Conservation (phyloP, 2,888 invertebrate species). For the Tetanocera ferruginea region DNA sequence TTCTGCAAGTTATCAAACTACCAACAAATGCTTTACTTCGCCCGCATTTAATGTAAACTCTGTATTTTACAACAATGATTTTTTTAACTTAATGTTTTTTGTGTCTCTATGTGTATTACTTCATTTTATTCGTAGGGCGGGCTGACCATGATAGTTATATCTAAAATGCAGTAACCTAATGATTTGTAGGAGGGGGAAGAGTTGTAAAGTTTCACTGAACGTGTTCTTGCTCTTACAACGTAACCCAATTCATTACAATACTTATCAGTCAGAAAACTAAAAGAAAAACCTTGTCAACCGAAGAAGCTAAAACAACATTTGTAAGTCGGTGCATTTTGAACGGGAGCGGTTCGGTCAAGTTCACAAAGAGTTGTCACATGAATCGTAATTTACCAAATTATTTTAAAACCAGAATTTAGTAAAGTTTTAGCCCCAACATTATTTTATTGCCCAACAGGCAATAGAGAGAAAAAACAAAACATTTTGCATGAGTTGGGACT, state of each 20-base stretch:
- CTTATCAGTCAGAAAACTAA: not conserved
- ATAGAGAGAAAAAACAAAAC: no score
- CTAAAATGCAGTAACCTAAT: not conserved
- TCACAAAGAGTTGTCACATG: no score
- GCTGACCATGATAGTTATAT: not conserved
- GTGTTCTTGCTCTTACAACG: not conserved
- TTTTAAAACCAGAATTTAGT: no score
- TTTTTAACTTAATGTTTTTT: not conserved
- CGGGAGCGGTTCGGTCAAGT: not conserved
- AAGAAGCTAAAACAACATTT: not conserved
- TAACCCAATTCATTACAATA: constrained; percentile 21
- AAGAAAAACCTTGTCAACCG: constrained; percentile 23
- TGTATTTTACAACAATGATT: no score
- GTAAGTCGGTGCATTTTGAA: not conserved
- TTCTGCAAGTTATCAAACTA: no score
- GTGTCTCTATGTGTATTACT: not conserved
- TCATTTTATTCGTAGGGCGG: not conserved
- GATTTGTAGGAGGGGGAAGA: not conserved
- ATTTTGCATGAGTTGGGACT: no score
- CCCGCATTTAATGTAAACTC: no score
- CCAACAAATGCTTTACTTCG: no score
- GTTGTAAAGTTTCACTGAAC: not conserved
- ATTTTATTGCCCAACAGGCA: no score
- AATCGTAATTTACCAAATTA: no score
- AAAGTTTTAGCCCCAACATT: no score